phyloP scores from a whole-genome alignment of 2,797 vertebrate species.

The Myotis myotis region DNA sequence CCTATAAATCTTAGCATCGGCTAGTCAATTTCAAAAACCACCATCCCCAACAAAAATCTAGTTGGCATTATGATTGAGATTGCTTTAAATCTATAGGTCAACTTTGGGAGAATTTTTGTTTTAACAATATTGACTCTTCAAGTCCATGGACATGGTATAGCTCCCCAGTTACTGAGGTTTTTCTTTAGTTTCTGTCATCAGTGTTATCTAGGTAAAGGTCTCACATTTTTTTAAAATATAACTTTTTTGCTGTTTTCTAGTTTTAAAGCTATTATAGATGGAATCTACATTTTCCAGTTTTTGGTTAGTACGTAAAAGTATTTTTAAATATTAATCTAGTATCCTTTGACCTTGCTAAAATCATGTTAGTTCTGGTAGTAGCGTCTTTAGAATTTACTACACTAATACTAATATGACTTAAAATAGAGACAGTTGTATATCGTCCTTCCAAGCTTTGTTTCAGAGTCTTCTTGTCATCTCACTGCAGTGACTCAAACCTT shows the following conservation, averaged over 20 bases:
- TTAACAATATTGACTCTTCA: accelerated
- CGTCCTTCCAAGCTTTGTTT: not conserved
- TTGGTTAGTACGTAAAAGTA: not conserved
- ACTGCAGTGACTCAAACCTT: accelerated
- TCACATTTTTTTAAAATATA: not conserved
- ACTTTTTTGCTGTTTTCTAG: not conserved
- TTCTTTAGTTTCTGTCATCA: not conserved
- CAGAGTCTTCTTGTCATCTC: not conserved
- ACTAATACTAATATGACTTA: not conserved
- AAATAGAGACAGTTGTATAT: not conserved
- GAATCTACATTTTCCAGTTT: not conserved
- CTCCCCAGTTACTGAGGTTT: not conserved
- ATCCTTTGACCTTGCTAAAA: not conserved
- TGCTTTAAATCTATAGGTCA: accelerated
- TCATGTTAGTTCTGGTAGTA: not conserved
- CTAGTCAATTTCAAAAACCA: not conserved
- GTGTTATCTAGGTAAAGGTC: accelerated
- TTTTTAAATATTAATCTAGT: not conserved
- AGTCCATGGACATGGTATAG: accelerated
- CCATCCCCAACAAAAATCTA: not conserved
- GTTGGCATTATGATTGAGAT: not conserved
- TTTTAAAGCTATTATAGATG: not conserved
- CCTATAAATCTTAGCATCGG: not conserved
- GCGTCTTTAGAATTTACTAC: not conserved
- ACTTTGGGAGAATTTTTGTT: accelerated